Evolutionary conservation across 1,140 invertebrate genomes (phyloP).

Genomic region (Camponotus pennsylvanicus): DNA sequence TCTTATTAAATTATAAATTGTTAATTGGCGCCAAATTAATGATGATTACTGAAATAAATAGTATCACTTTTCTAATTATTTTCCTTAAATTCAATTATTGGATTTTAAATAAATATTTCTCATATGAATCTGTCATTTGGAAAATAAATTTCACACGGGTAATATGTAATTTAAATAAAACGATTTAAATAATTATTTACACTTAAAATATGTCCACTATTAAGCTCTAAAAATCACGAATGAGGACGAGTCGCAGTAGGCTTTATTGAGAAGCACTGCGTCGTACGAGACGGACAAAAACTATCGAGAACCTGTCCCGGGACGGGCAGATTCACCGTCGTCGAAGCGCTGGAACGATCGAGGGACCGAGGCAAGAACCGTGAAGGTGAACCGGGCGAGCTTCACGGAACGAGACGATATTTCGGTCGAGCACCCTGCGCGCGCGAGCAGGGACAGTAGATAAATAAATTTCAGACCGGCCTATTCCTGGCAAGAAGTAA

Average conservation of each 20-base stretch:
- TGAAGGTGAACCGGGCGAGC: conserved; percentile 25
- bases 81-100: no score
- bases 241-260: background rate
- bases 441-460: conserved; percentile 57
- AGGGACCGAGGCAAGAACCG: background rate
- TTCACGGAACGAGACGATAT: conserved; percentile 59
- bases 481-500: conserved; percentile 71
- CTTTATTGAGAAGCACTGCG: conserved; percentile 51
- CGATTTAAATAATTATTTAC: no score
- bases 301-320: conserved; percentile 27
- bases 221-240: background rate
- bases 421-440: conserved; percentile 62
- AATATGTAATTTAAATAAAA: no score
- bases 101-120: no score
- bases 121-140: no score
- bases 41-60: no score
- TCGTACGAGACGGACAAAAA: conserved; percentile 45
- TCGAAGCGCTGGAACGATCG: conserved; percentile 32
- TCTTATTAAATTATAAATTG: no score
- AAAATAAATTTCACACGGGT: no score
- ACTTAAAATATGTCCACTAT: no score
- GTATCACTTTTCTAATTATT: no score
- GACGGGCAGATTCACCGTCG: background rate
- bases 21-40: no score
- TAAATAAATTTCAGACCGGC: conserved; percentile 70